These are phyloP conservation scores for Microplitis demolitor DNA, from an alignment of 1,140 invertebrate species.

Conservation along the genomic window DNA sequence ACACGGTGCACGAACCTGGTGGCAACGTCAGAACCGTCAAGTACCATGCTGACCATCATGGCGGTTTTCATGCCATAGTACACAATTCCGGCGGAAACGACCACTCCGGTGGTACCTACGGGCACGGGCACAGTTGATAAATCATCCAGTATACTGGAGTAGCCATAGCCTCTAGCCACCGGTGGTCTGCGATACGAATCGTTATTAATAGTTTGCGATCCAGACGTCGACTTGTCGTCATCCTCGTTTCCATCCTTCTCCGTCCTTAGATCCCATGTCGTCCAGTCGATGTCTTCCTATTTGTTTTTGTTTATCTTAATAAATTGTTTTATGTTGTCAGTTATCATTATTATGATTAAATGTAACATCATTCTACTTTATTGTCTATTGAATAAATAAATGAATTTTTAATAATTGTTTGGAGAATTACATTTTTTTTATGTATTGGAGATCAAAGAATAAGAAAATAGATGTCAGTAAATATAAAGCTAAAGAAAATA, in stretches of 20 bases:
- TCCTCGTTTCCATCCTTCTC: neutral
- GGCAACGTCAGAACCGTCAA: slow-evolving; percentile 73
- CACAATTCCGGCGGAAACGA: slow-evolving; percentile 61
- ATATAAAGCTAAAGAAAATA: no score
- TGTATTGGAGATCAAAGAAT: no score
- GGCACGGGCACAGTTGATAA: slow-evolving; percentile 28
- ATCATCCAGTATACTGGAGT: neutral
- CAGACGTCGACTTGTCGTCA: neutral
- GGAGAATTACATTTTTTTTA: no score
- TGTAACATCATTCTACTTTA: no score
- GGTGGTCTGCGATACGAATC: slow-evolving; percentile 21
- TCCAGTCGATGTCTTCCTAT: no score
- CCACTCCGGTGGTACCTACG: slow-evolving; percentile 29
- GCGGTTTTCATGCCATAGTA: slow-evolving; percentile 73
- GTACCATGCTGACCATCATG: slow-evolving; percentile 74
- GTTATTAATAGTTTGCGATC: slow-evolving; percentile 22
- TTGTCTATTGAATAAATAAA: no score
- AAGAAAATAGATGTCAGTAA: no score
- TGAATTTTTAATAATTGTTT: no score
- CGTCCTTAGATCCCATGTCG: neutral
- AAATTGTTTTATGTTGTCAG: no score
- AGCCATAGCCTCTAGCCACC: neutral
- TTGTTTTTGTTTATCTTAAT: no score
- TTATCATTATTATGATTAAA: no score
- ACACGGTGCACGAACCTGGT: slow-evolving; percentile 74